Evolutionary conservation across 2,113 vertebrate species (phyloP).

Genomic region (Crotalus tigris): DNA sequence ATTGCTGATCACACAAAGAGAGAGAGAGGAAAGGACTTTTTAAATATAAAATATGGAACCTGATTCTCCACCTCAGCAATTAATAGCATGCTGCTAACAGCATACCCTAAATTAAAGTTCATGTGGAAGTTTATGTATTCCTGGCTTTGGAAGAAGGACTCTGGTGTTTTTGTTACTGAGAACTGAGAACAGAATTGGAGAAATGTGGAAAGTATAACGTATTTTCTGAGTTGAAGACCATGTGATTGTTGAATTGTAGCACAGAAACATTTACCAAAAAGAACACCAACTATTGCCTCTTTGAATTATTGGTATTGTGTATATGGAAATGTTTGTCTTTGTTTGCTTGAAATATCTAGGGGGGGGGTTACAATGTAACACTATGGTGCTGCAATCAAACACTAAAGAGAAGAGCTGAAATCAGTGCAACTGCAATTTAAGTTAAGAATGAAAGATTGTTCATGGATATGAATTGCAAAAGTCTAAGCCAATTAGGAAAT

Average conservation of each 20-base stretch:
- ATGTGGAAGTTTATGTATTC: neutral
- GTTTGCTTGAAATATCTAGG: neutral
- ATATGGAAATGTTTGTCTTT: neutral
- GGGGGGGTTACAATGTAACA: neutral
- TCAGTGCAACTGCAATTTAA: neutral
- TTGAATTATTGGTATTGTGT: neutral
- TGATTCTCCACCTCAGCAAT: neutral
- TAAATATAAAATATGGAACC: neutral
- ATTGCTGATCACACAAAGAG: neutral
- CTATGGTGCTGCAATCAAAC: neutral
- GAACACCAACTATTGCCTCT: neutral
- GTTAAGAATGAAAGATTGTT: constrained; percentile 9
- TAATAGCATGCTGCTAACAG: neutral
- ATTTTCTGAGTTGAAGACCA: neutral
- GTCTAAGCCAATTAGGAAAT: constrained; percentile 24
- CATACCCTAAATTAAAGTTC: neutral
- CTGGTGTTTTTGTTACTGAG: neutral
- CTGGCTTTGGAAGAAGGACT: neutral
- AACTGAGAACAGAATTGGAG: neutral
- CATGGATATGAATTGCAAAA: constrained; percentile 19
- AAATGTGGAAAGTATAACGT: neutral
- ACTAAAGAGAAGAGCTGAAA: neutral
- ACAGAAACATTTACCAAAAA: neutral
- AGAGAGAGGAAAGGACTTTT: neutral
- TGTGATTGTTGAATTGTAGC: neutral